These are phyloP conservation scores for Urocynchramus pylzowi DNA, from an alignment of 2,113 vertebrate species.

Conservation along the genomic window DNA sequence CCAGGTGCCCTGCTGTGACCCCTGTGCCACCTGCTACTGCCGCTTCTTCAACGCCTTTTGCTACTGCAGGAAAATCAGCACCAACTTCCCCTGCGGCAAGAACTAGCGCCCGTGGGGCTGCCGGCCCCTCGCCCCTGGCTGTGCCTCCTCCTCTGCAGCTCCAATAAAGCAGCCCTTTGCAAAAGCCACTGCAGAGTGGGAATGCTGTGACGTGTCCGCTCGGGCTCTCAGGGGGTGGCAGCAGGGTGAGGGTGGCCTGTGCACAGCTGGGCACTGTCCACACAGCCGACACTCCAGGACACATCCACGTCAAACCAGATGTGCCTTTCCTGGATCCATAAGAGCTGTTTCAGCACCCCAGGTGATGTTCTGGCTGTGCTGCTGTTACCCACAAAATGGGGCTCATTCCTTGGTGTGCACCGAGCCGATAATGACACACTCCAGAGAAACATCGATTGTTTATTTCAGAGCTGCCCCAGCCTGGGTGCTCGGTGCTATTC, in stretches of 20 bases:
- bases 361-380: background rate
- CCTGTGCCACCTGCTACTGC: conserved; percentile 95
- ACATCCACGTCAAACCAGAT: background rate
- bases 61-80: conserved; percentile 89
- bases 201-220: rapidly evolving
- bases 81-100: conserved; percentile 71
- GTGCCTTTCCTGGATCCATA: background rate
- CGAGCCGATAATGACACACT: rapidly evolving
- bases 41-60: conserved; percentile 95
- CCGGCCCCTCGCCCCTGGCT: rapidly evolving
- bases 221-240: background rate
- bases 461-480: background rate
- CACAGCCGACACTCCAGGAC: background rate
- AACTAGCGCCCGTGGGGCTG: conserved; percentile 2
- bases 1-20: conserved; percentile 89
- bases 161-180: conserved; percentile 43
- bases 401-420: background rate
- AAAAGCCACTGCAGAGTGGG: background rate
- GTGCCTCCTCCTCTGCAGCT: background rate
- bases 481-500: background rate
- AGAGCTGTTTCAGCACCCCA: background rate
- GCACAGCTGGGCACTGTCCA: background rate
- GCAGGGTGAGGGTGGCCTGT: no score
- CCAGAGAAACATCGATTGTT: rapidly evolving
- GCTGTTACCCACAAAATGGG: background rate